phyloP scores from a whole-genome alignment of 2,797 vertebrate species.

The Dendrocincla tyrannina region DNA sequence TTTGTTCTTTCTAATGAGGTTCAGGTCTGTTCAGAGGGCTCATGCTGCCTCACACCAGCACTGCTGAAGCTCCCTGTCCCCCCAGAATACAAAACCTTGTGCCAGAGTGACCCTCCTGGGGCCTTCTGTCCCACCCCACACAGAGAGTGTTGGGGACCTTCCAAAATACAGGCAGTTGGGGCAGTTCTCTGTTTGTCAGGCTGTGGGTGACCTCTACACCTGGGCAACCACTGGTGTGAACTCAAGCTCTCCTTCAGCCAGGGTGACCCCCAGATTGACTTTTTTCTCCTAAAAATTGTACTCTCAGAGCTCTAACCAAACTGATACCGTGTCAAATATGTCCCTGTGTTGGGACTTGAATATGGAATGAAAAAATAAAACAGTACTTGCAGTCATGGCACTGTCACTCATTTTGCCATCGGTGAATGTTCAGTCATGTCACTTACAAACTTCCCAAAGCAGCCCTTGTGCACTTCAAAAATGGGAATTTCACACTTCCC shows the following conservation, averaged over 20 bases:
- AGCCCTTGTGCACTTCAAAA: not conserved
- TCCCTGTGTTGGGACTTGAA: not conserved
- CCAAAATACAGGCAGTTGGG: not conserved
- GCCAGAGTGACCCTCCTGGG: not conserved
- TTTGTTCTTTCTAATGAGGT: not conserved
- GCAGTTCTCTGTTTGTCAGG: not conserved
- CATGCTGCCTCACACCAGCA: not conserved
- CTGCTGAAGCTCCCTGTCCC: not conserved
- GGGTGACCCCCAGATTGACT: not conserved
- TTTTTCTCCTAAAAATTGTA: not conserved
- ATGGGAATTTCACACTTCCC: accelerated
- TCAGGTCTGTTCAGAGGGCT: not conserved
- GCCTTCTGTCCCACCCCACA: not conserved
- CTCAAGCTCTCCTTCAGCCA: not conserved
- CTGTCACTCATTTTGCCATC: not conserved
- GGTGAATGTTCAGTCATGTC: not conserved
- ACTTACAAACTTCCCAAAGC: not conserved
- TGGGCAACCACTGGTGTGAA: not conserved
- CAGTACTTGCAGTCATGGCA: not conserved
- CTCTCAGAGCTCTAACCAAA: not conserved
- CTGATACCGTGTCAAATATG: not conserved
- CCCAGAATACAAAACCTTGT: not conserved
- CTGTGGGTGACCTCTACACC: not conserved
- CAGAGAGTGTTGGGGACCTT: not conserved
- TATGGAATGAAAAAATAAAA: constrained; percentile 34